These are phyloP conservation scores for Jacana jacana DNA, from an alignment of 2,113 vertebrate species.

Conservation along the genomic window DNA sequence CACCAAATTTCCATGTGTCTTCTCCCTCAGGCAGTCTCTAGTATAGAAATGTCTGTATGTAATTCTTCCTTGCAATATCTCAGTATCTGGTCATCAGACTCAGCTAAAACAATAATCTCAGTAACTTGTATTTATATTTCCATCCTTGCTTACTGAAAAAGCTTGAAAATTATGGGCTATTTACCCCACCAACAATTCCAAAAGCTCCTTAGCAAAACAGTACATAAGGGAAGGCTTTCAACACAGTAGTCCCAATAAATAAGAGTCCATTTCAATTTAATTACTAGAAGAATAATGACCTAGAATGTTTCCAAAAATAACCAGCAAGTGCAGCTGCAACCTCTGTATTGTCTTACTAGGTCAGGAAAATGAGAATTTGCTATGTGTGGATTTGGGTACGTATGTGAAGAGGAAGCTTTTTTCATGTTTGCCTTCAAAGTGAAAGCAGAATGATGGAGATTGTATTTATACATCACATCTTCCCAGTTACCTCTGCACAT, in stretches of 20 bases:
- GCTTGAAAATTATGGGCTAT: background rate
- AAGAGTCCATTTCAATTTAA: background rate
- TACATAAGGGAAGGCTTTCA: background rate
- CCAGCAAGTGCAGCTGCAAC: background rate
- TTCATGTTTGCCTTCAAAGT: background rate
- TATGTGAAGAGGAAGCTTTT: background rate
- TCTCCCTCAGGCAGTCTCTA: background rate
- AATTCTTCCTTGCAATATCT: background rate
- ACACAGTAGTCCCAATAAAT: background rate
- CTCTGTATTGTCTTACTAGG: background rate
- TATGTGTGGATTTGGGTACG: background rate
- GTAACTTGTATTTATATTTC: background rate
- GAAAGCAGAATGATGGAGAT: background rate
- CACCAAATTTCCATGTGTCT: background rate
- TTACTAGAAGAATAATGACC: background rate
- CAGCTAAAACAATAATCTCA: background rate
- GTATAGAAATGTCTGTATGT: background rate
- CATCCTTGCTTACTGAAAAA: background rate
- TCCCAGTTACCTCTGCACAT: background rate
- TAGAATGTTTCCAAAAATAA: background rate
- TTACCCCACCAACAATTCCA: accelerated
- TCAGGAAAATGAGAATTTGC: background rate
- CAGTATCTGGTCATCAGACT: background rate
- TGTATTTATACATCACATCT: background rate
- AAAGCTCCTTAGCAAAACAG: background rate